Evolutionary conservation across 2,113 vertebrate species (phyloP).

Genomic region (Chlorodrepanis virens): DNA sequence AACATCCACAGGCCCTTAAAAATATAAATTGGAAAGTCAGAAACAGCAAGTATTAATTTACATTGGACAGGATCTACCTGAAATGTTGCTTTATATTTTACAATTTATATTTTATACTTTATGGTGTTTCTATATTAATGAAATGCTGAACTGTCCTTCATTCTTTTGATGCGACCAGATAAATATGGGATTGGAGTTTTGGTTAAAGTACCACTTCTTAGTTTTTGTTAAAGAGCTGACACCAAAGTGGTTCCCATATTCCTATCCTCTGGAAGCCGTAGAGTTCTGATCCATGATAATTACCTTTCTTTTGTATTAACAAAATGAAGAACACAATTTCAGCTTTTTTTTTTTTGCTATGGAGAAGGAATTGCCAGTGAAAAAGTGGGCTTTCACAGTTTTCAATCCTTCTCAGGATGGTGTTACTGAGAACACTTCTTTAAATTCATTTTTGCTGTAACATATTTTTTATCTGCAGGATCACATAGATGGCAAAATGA

Average conservation of each 20-base stretch:
- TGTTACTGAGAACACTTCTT: background rate
- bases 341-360: background rate
- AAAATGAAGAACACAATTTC: background rate
- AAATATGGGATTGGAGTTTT: background rate
- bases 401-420: background rate
- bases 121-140: background rate
- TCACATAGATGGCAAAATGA: background rate
- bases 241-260: background rate
- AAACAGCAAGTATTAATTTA: background rate
- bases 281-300: background rate
- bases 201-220: background rate
- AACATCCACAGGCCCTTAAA: conserved; percentile 88
- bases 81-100: background rate
- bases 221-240: background rate
- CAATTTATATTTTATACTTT: background rate
- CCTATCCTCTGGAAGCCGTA: background rate
- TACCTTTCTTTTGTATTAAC: background rate
- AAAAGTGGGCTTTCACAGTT: background rate
- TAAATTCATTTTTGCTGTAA: background rate
- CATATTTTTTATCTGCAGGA: background rate
- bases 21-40: conserved; percentile 39
- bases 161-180: background rate
- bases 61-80: background rate
- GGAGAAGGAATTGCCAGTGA: background rate
- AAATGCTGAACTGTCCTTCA: background rate